phyloP scores from a whole-genome alignment of 2,797 vertebrate genomes.

The Petrocephalus sullivani region DNA sequence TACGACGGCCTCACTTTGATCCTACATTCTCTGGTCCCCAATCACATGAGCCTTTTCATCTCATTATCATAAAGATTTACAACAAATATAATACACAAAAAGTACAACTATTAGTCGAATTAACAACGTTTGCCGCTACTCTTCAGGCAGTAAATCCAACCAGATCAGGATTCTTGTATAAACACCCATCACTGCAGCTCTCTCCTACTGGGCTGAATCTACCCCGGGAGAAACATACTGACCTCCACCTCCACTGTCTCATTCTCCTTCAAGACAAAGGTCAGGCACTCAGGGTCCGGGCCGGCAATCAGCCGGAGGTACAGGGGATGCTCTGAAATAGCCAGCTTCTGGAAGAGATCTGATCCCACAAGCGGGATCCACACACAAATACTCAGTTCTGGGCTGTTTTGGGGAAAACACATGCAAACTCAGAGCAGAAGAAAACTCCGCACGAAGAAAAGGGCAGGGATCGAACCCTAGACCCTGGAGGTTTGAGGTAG shows the following conservation, averaged over 20 bases:
- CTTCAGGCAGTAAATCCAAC: not conserved
- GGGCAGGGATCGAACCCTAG: not conserved
- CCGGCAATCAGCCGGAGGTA: conserved; percentile 79
- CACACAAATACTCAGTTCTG: not conserved
- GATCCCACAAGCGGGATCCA: conserved; percentile 32
- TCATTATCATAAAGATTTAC: not conserved
- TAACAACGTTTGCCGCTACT: not conserved
- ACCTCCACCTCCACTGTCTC: conserved; percentile 95
- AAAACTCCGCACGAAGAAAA: not conserved
- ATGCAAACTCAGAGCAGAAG: not conserved
- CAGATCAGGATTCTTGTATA: not conserved
- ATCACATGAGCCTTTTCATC: not conserved
- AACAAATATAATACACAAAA: not conserved
- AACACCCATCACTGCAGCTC: not conserved
- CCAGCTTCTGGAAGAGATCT: conserved; percentile 90
- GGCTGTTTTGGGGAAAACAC: not conserved
- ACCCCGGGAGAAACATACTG: conserved; percentile 22
- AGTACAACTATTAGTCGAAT: not conserved
- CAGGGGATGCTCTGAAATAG: conserved; percentile 76
- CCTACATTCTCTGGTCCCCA: not conserved
- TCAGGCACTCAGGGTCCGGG: conserved; percentile 76
- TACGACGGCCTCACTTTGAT: not conserved
- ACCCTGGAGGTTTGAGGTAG: not conserved
- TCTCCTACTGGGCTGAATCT: not conserved
- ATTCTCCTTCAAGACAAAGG: conserved; percentile 91